Base-by-base conservation (phyloP, 2,797 vertebrate genomes). In the Buphagus erythrorhynchus region DNA sequence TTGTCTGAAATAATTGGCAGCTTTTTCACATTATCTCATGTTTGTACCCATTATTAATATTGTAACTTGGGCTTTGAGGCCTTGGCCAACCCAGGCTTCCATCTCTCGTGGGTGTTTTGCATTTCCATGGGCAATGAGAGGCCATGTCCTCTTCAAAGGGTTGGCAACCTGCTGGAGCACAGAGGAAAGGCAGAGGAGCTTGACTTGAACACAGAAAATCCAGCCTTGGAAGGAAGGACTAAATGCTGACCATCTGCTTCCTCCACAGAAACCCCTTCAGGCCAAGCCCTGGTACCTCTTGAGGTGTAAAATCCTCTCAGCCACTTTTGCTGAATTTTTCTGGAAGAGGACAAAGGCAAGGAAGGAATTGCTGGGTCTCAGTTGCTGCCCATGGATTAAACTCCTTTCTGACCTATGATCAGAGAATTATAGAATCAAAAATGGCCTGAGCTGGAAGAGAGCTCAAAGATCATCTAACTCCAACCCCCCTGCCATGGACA, bases 1-100 rank as follows among this genome's bases (percentile, higher is more conserved):
- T 86, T 88, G 78, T 86, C 54, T 73, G 80, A 59, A 85, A 79
- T 85, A 92, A 94, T 29, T 87, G 86, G 22, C 66, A 90, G 45
- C 21, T 85, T 66, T 49, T 86, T 82, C 5, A 0, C 5, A 1
- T 87, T 69, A 61, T 49, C 31, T 87, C 45, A 12, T 36, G 24
- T 59, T 48, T 69, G 45, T 66, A 33, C 16, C 58, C 46, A 6
- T 51, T 68, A 88, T 76, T 78, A 58, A 84, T 63, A 51, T 20
- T 66, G 13, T 29, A 92, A 66, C 51, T 79, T 13, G 3, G 68
- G 67, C 33, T 92, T 73, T 66, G 92, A 86, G 46, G 43, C 18
- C 26, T 55, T 0, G 0, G 38, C 61, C 46, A 77, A 2, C 16
- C 10, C 3, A 68, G 46, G 16, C 12, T 90, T 66, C 80, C 46